phyloP scores from a whole-genome alignment of 2,113 vertebrate genomes.

The Equus quagga region DNA sequence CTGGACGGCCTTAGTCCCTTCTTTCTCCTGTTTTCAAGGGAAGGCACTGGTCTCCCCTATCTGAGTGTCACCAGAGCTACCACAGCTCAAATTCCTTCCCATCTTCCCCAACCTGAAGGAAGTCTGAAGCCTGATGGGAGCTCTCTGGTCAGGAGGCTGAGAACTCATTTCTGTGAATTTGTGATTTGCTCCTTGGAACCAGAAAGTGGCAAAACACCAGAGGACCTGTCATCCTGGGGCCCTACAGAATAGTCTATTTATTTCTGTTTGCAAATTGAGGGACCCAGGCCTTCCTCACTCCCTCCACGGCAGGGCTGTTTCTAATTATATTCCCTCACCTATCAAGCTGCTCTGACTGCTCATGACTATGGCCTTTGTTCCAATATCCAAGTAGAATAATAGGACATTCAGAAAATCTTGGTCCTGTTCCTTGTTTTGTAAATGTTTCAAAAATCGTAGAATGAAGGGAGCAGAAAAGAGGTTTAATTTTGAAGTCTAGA shows the following conservation, averaged over 20 bases:
- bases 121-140: neutral
- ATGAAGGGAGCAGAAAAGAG: conserved; percentile 1
- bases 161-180: neutral
- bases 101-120: neutral
- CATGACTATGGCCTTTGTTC: neutral
- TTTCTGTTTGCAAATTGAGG: neutral
- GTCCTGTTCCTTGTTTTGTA: neutral
- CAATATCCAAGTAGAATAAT: neutral
- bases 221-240: neutral
- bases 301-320: neutral
- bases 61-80: neutral
- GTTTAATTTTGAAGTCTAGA: neutral
- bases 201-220: neutral
- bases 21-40: neutral
- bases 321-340: neutral
- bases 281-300: neutral
- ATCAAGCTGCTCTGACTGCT: neutral
- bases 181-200: neutral
- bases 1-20: neutral
- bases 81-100: neutral
- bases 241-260: neutral
- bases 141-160: neutral
- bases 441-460: conserved; percentile 42
- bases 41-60: neutral
- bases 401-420: neutral